Evolutionary conservation across 2,888 invertebrate genomes (phyloP), one percentile per base, ranked within the genome.

Genomic region (Odontocerum albicorne): DNA sequence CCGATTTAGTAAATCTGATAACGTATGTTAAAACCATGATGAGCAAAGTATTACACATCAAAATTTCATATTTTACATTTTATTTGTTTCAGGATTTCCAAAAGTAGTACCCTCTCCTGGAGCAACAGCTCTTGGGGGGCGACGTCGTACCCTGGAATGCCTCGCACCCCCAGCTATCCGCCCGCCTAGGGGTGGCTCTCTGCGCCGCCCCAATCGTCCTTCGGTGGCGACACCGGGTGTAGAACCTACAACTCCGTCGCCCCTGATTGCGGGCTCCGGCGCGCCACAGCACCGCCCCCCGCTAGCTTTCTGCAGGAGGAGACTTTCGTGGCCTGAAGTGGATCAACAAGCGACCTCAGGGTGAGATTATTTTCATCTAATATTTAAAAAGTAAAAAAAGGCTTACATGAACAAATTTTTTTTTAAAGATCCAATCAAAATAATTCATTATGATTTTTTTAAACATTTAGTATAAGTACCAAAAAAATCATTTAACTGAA

Each of bases 241-340:
- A 3, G 60, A 62, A 12, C 64, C 67, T 1, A 66, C 71, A 3
- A 55, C 61, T 7, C 68, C 72, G 7, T 67, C 80, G 22, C 74
- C 76, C 4, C 66, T 68, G 13, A 76, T 79, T 16, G 79, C 76
- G 4, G 66, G 69, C 12, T 76, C 79, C 17, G 79, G 73, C 51
- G 75, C 79, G 19, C 82, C 84, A 7, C 80, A 82, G 8, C 84
- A 86, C 65, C 82, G 85, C 49, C 85, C 86, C 7, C 81, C 85
- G 22, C 80, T 87, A 71, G 85, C 84, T 42, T 91, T 90, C 68
- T 90, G 90, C 71, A 85, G 86, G 62, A 77, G 91, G 45, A 79
- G 90, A 40, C 79, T 86, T 27, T 90, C 90, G 27, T 91, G 91
- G 91, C 91, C 90, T 6, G 91, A 91, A 72, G 87, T 91, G 55